phyloP scores from a whole-genome alignment of 2,888 invertebrate genomes.

The Zootermopsis nevadensis region DNA sequence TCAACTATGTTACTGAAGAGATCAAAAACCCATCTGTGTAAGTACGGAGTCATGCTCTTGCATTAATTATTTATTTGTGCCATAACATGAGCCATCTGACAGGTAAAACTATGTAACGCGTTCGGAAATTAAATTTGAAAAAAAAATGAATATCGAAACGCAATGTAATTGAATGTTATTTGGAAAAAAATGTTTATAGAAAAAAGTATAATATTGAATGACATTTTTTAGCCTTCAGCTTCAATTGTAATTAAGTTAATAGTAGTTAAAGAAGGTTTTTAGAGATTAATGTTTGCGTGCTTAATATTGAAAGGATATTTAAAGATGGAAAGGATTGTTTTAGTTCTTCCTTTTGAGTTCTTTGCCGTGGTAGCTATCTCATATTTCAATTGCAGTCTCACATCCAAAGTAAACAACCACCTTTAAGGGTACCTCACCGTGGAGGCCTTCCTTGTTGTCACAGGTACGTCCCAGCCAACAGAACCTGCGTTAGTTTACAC shows the following conservation, averaged over 20 bases:
- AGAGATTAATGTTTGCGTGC: no score
- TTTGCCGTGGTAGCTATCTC: slow-evolving; percentile 19
- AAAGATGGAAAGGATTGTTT: neutral
- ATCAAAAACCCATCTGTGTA: slow-evolving; percentile 94
- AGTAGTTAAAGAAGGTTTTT: no score
- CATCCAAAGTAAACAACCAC: neutral
- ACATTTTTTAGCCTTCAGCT: no score
- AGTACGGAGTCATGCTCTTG: slow-evolving; percentile 58
- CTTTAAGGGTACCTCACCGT: slow-evolving; percentile 42
- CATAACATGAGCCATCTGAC: no score
- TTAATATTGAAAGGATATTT: no score
- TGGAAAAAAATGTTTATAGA: no score
- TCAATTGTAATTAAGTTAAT: no score
- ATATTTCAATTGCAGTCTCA: neutral
- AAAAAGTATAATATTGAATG: no score
- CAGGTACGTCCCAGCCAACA: slow-evolving; percentile 8
- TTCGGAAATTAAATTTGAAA: no score
- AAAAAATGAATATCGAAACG: no score
- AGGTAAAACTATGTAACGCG: neutral
- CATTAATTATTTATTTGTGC: neutral
- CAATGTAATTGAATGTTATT: no score
- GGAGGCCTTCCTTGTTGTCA: neutral
- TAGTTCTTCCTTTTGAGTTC: slow-evolving; percentile 1
- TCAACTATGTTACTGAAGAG: slow-evolving; percentile 99
- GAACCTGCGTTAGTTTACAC: neutral